phyloP scores from a whole-genome alignment of 2,797 vertebrate genomes.

The Tapirus indicus region DNA sequence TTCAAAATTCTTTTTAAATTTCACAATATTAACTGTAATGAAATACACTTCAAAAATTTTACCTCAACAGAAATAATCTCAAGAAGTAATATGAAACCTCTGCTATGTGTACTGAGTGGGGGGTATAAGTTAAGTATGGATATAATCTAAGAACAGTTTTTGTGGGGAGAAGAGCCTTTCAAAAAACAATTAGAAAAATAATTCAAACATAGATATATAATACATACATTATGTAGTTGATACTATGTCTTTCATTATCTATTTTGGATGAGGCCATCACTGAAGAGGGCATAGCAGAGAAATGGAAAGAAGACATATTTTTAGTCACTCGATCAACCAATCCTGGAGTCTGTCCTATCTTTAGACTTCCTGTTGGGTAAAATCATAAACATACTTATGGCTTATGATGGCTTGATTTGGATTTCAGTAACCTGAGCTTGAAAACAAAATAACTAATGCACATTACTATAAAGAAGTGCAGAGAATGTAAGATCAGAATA shows the following conservation, averaged over 20 bases:
- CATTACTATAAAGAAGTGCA: neutral
- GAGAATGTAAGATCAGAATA: neutral
- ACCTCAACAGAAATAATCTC: slow-evolving; percentile 13
- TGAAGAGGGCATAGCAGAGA: slow-evolving; percentile 9
- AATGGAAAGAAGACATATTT: slow-evolving; percentile 57
- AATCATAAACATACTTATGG: slow-evolving; percentile 63
- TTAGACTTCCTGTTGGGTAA: slow-evolving; percentile 69
- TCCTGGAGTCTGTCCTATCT: slow-evolving; percentile 52
- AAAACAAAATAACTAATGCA: slow-evolving; percentile 42
- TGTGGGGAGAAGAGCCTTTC: neutral
- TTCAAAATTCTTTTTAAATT: slow-evolving; percentile 50
- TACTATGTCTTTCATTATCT: slow-evolving; percentile 43
- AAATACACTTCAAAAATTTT: neutral
- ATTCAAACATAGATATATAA: neutral
- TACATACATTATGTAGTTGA: neutral
- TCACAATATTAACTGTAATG: neutral
- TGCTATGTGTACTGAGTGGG: neutral
- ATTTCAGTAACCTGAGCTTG: slow-evolving; percentile 41
- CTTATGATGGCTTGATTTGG: slow-evolving; percentile 48
- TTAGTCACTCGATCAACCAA: slow-evolving; percentile 69
- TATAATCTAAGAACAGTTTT: neutral
- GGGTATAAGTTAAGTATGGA: neutral
- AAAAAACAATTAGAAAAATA: neutral
- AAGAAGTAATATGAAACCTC: neutral
- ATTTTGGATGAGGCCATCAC: neutral